A percentile compares a stretch with the other conserved stretches of the same genome.
These are phyloP conservation scores for Dreissena polymorpha DNA, from an alignment of 1,140 invertebrate genomes.

Conservation along the genomic window DNA sequence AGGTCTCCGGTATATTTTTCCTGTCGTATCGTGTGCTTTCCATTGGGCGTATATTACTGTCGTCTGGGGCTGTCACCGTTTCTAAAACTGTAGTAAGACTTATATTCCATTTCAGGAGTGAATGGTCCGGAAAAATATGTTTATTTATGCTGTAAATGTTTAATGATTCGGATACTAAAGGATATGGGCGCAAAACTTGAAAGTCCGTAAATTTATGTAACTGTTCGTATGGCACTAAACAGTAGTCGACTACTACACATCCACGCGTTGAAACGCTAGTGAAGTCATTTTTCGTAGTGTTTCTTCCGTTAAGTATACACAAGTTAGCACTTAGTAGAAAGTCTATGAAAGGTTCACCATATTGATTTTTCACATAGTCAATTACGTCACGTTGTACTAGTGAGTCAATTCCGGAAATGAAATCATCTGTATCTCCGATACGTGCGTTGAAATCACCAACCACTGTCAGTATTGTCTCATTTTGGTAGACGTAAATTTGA, in stretches of 20 bases:
- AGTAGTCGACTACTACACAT: slow-evolving; percentile 51
- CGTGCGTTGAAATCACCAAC: slow-evolving; percentile 34
- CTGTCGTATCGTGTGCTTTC: too few species aligned
- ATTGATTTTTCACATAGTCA: slow-evolving; percentile 39
- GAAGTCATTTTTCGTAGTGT: too few species aligned
- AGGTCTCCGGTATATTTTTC: too few species aligned
- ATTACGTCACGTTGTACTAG: slow-evolving; percentile 32
- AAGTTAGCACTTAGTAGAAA: slow-evolving; percentile 37
- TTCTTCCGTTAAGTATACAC: slow-evolving; percentile 52
- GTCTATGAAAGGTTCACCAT: slow-evolving; percentile 41
- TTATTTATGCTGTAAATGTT: too few species aligned
- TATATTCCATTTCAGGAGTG: too few species aligned
- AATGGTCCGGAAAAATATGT: too few species aligned
- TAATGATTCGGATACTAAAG: too few species aligned
- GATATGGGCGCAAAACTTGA: background rate
- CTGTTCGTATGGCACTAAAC: slow-evolving; percentile 41
- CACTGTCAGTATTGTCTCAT: background rate
- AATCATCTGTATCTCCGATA: slow-evolving; percentile 28
- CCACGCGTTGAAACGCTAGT: slow-evolving; percentile 46
- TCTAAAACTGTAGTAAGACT: too few species aligned
- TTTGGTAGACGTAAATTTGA: slow-evolving; percentile 25
- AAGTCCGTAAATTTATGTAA: slow-evolving; percentile 4
- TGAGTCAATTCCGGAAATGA: slow-evolving; percentile 43
- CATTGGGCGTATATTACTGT: too few species aligned
- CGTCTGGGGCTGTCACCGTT: too few species aligned